These are phyloP conservation scores for Ceramica pisi DNA, from an alignment of 2,888 invertebrate genomes.

Conservation along the genomic window DNA sequence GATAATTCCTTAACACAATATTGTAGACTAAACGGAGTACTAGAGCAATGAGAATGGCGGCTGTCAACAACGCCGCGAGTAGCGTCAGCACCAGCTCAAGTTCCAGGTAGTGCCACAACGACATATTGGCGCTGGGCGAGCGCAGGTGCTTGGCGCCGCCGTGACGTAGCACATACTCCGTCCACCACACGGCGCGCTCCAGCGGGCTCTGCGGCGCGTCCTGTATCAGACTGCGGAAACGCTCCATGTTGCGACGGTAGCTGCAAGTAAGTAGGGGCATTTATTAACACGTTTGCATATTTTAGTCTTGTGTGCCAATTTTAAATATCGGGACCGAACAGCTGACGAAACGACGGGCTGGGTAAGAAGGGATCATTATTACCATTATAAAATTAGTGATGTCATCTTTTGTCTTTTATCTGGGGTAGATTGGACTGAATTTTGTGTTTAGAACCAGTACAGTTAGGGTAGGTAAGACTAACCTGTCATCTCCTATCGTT, in stretches of 20 bases:
- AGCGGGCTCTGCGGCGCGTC: conserved; percentile 62
- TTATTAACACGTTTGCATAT: conserved; percentile 42
- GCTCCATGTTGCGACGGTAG: conserved; percentile 49
- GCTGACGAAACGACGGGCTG: too few species aligned
- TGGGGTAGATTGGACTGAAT: too few species aligned
- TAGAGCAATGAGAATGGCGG: conserved; percentile 1
- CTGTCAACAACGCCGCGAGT: conserved; percentile 12
- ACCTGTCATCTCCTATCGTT: too few species aligned
- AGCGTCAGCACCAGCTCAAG: conserved; percentile 61
- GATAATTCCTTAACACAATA: not conserved
- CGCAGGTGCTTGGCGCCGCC: conserved; percentile 80
- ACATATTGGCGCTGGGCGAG: conserved; percentile 74
- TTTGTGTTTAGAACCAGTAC: too few species aligned
- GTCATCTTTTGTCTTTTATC: too few species aligned
- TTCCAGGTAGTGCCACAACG: conserved; percentile 67
- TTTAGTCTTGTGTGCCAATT: too few species aligned
- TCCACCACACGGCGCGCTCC: conserved; percentile 81
- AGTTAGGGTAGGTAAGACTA: too few species aligned
- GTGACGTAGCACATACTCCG: conserved; percentile 79
- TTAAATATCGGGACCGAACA: too few species aligned
- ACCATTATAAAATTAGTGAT: too few species aligned
- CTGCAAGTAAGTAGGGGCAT: conserved; percentile 44
- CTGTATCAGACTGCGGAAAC: conserved; percentile 25
- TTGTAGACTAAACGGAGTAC: conserved; percentile 4
- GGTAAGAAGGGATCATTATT: too few species aligned